A percentile compares a stretch with the other conserved stretches of the same genome.
Evolutionary conservation across 2,888 invertebrate genomes (phyloP).

Genomic region (Hoplodrina blanda): DNA sequence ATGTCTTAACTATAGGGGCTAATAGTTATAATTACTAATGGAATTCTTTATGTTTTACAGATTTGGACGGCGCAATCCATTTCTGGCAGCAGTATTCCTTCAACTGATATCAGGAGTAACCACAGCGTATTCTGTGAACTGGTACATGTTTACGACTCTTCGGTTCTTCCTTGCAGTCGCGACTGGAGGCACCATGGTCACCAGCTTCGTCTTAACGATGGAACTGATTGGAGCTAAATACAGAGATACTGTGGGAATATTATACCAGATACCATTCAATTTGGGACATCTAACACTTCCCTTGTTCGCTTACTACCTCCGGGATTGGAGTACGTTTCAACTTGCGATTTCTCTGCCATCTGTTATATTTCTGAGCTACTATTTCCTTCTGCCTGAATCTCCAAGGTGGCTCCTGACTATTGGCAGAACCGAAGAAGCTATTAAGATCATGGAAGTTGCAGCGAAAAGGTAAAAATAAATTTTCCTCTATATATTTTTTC

Average conservation of each 20-base stretch:
- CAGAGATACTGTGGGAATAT: slow-evolving; percentile 93
- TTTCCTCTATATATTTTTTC: too few species aligned
- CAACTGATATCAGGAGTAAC: slow-evolving; percentile 93
- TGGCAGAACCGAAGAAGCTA: slow-evolving; percentile 92
- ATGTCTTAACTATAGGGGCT: not conserved
- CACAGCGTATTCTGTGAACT: slow-evolving; percentile 93
- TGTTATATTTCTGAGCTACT: slow-evolving; percentile 92
- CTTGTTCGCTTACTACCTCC: slow-evolving; percentile 91
- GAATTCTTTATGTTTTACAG: slow-evolving; percentile 80
- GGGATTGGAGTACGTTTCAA: slow-evolving; percentile 93
- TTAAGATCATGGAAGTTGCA: slow-evolving; percentile 92
- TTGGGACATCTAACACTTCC: slow-evolving; percentile 92
- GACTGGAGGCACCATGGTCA: slow-evolving; percentile 96
- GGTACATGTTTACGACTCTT: slow-evolving; percentile 92
- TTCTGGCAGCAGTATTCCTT: slow-evolving; percentile 93
- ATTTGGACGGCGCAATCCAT: slow-evolving; percentile 94
- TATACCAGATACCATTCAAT: slow-evolving; percentile 93
- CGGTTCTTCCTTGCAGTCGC: slow-evolving; percentile 94
- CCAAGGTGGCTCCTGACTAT: slow-evolving; percentile 95
- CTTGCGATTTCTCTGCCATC: slow-evolving; percentile 92
- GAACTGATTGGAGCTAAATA: slow-evolving; percentile 91
- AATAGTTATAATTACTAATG: not conserved
- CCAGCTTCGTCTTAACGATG: slow-evolving; percentile 93
- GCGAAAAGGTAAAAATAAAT: slow-evolving; percentile 91
- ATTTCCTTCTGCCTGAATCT: slow-evolving; percentile 94